These are phyloP conservation scores for Myotis brandtii DNA, from an alignment of 2,113 vertebrate genomes.

Conservation along the genomic window DNA sequence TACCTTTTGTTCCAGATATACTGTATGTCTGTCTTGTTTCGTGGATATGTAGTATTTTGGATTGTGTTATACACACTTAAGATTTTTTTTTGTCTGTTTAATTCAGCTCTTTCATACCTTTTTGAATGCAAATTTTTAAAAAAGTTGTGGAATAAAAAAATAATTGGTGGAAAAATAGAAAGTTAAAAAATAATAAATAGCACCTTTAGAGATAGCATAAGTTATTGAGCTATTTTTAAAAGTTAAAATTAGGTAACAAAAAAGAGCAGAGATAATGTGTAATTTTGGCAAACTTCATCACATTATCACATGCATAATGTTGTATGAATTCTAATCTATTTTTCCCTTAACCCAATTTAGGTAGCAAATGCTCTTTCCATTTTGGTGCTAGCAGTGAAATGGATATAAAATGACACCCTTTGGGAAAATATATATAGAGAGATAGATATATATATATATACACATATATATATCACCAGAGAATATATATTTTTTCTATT, in stretches of 20 bases:
- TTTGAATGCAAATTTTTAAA: not conserved
- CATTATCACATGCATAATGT: not conserved
- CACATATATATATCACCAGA: not conserved
- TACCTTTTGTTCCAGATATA: not conserved
- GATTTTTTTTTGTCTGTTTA: not conserved
- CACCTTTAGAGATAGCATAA: not conserved
- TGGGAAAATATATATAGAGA: not conserved
- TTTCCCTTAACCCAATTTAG: slow-evolving; percentile 48
- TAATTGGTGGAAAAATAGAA: not conserved
- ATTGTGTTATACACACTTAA: not conserved
- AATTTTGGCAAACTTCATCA: slow-evolving; percentile 44
- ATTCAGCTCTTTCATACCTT: not conserved
- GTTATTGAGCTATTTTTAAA: slow-evolving; percentile 29
- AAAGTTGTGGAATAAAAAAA: slow-evolving; percentile 42
- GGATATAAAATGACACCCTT: not conserved
- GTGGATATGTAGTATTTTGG: not conserved
- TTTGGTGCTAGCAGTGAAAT: slow-evolving; percentile 24
- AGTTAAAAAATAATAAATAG: not conserved
- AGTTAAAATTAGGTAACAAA: slow-evolving; percentile 8
- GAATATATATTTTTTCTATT: not conserved
- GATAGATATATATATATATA: too few species aligned
- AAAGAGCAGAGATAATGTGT: not conserved
- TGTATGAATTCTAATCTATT: slow-evolving; percentile 34
- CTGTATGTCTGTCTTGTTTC: not conserved
- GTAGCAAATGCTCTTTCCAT: slow-evolving; percentile 53